A percentile compares a stretch with the other conserved stretches of the same genome.
phyloP scores from a whole-genome alignment of 2,113 vertebrate genomes.

The Eubucco bourcierii region DNA sequence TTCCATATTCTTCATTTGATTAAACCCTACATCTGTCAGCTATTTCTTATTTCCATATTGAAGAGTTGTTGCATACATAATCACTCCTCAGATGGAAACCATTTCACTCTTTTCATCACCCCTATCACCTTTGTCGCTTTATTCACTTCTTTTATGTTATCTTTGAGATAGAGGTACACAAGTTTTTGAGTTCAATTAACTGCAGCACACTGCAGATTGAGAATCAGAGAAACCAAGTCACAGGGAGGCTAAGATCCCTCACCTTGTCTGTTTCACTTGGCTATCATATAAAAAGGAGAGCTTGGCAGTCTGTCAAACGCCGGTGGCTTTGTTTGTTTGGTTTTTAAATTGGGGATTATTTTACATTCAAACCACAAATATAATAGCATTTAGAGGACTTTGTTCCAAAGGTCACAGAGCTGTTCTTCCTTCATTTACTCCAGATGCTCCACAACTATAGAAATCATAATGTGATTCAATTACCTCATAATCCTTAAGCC shows the following conservation, averaged over 20 bases:
- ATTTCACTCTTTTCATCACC: not conserved
- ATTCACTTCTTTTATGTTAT: not conserved
- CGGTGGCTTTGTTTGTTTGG: too few relatives aligned
- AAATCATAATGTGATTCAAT: slow-evolving; percentile 10
- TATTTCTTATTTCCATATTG: not conserved
- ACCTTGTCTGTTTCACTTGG: not conserved
- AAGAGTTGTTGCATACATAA: not conserved
- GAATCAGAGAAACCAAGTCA: not conserved
- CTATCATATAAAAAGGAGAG: not conserved
- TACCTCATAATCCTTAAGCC: slow-evolving; percentile 24
- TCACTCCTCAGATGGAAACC: fast-evolving
- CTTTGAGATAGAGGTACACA: not conserved
- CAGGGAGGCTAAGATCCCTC: not conserved
- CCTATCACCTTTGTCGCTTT: not conserved
- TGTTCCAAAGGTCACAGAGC: slow-evolving; percentile 13
- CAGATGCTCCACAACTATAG: not conserved
- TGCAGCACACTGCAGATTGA: not conserved
- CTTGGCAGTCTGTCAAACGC: not conserved
- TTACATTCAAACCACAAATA: not conserved
- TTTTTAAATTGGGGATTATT: fast-evolving
- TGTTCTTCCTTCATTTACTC: not conserved
- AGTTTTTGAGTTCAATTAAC: not conserved
- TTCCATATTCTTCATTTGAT: not conserved
- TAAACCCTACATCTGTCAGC: not conserved
- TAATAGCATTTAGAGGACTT: not conserved